Base-by-base conservation (phyloP, 1,140 invertebrate genomes). In the Diabrotica undecimpunctata region DNA sequence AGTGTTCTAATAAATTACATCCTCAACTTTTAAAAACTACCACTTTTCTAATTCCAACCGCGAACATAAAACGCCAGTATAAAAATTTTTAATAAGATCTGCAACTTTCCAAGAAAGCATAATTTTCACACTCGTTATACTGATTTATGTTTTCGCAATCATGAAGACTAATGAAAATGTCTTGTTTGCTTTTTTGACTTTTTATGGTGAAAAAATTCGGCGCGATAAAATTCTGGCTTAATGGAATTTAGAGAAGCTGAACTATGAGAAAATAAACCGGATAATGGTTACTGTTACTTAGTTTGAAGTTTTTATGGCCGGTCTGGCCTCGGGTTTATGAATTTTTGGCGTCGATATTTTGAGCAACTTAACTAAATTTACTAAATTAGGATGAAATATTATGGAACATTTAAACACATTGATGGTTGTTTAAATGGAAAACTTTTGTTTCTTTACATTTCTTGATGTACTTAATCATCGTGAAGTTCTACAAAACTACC, bases 141-240 rank as follows among this genome's bases (percentile, higher is more conserved):
- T 10, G 41, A 46, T 46, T 46, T 46, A 46, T 46, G 41, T 46
- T 46, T n/a, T 46, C n/a, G 41, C 41, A 10, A 46, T 46, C 41
- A 46, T 46, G 41, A 46, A 46, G 8, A 46, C 41, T 46, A 46
- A 46, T 46, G 41, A 46, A 46, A 46, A 46, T 46, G 41, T 46
- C 8, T 46, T 46, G 41, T 46, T 46, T 46, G n/a, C 41, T 46
- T n/a, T 46, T 46, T 46, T n/a, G 41, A 10, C n/a, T n/a, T 46
- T 46, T 46, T 46, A n/a, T n/a, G 2, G 41, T 46, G 8, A 46
- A 46, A 46, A 46, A 46, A 5, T 46, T 46, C 41, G n/a, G 41
- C 41, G 41, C 8, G 8, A 46, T n/a, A 46, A 46, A 46, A 46
- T 46, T 46, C n/a, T n/a, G 2, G 2, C 41, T 46, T 46, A 46